These are phyloP conservation scores for Bemisia tabaci DNA, from an alignment of 1,140 invertebrate species.

Conservation along the genomic window DNA sequence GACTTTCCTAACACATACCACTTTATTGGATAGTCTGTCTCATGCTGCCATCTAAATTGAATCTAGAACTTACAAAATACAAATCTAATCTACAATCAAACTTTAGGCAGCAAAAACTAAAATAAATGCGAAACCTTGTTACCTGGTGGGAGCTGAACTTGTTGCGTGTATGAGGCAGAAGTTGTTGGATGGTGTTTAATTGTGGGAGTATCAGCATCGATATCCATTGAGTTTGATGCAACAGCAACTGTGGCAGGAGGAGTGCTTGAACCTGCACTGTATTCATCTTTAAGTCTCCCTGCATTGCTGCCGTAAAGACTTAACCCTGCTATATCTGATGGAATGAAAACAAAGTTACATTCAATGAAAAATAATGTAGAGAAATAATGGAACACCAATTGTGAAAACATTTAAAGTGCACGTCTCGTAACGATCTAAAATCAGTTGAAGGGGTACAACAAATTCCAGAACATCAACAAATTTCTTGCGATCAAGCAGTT, in stretches of 20 bases:
- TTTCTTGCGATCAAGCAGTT: neutral
- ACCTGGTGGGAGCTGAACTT: constrained; percentile 5
- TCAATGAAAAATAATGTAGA: neutral
- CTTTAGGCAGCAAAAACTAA: too few relatives aligned
- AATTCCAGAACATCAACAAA: neutral
- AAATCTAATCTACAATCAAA: too few relatives aligned
- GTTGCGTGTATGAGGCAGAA: neutral
- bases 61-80: too few relatives aligned
- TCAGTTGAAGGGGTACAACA: neutral
- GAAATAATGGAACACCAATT: too few relatives aligned
- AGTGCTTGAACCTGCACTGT: constrained; percentile 51
- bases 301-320: constrained; percentile 60
- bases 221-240: constrained; percentile 68
- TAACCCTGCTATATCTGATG: constrained; percentile 67
- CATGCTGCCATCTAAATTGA: too few relatives aligned
- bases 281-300: constrained; percentile 61
- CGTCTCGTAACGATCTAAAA: neutral
- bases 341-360: constrained; percentile 6
- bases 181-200: constrained; percentile 69
- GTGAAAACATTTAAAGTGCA: neutral
- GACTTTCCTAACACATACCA: too few relatives aligned
- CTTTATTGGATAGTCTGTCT: too few relatives aligned
- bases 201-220: constrained; percentile 46
- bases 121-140: too few relatives aligned
- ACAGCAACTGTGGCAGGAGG: constrained; percentile 29